Conservation (phyloP, 2,888 invertebrate genomes). For the Eupelmus urozonus region DNA sequence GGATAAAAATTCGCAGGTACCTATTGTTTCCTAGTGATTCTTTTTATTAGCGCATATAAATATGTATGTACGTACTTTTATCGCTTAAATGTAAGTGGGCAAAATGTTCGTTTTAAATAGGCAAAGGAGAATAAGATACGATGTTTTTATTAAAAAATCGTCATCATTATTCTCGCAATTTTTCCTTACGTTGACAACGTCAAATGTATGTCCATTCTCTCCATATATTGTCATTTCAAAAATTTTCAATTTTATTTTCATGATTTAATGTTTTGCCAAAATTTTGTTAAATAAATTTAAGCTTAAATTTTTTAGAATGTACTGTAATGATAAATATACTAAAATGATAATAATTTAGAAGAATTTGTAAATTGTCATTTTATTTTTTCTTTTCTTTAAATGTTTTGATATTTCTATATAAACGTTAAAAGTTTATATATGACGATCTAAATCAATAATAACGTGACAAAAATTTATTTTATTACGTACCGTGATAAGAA, state of each 20-base stretch:
- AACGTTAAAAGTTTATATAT: too few species aligned
- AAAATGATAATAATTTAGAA: too few species aligned
- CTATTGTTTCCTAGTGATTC: slow-evolving; percentile 36
- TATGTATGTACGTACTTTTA: slow-evolving; percentile 30
- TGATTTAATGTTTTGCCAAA: too few species aligned
- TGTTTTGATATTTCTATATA: too few species aligned
- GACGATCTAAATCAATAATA: too few species aligned
- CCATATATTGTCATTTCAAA: slow-evolving; percentile 43
- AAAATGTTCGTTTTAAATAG: slow-evolving; percentile 19
- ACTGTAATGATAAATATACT: too few species aligned
- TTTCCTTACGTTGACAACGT: slow-evolving; percentile 41
- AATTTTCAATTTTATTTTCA: background rate
- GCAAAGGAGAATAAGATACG: slow-evolving; percentile 46
- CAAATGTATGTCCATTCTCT: slow-evolving; percentile 12
- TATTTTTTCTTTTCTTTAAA: too few species aligned
- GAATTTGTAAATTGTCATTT: too few species aligned
- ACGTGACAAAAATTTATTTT: too few species aligned
- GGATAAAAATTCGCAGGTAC: slow-evolving; percentile 57
- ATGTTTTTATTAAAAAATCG: slow-evolving; percentile 48
- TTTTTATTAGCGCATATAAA: slow-evolving; percentile 1
- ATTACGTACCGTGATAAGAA: too few species aligned
- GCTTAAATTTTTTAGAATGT: too few species aligned
- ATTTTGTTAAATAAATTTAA: too few species aligned
- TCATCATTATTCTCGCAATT: slow-evolving; percentile 43
- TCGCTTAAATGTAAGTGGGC: slow-evolving; percentile 35